Conservation (phyloP, 2,888 invertebrate species). For the Adineta ricciae region DNA sequence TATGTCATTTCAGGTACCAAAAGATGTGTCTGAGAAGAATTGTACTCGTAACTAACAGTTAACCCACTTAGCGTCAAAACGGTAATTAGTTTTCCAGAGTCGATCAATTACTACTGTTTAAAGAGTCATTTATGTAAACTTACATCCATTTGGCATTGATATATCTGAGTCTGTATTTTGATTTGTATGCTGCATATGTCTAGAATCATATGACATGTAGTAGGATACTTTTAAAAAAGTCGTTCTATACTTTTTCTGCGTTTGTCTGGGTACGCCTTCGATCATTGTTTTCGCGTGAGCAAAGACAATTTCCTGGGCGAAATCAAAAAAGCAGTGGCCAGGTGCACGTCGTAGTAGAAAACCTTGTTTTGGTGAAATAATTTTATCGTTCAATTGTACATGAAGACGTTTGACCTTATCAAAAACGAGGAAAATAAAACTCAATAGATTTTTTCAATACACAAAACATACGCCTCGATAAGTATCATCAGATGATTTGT, state of each 20-base stretch:
- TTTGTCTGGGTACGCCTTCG: background rate
- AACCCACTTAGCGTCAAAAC: too few species aligned
- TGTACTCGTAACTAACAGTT: too few species aligned
- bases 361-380: slow-evolving; percentile 48
- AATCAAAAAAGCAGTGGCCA: slow-evolving; percentile 59
- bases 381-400: slow-evolving; percentile 17
- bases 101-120: too few species aligned
- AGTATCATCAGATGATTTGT: slow-evolving; percentile 74
- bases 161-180: background rate
- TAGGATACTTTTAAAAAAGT: background rate
- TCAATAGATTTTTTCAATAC: slow-evolving; percentile 57
- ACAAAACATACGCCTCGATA: slow-evolving; percentile 62
- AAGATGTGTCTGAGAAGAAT: too few species aligned
- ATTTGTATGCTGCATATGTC: background rate
- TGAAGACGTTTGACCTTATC: background rate
- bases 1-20: too few species aligned
- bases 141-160: slow-evolving; percentile 47
- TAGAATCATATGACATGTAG: background rate
- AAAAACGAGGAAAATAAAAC: slow-evolving; percentile 57
- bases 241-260: background rate
- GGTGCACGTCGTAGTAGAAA: slow-evolving; percentile 62
- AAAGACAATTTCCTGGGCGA: slow-evolving; percentile 59
- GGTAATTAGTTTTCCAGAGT: too few species aligned
- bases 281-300: slow-evolving; percentile 35
- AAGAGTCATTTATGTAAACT: background rate